phyloP scores from a whole-genome alignment of 2,797 vertebrate species.

The Peromyscus melanophrys region DNA sequence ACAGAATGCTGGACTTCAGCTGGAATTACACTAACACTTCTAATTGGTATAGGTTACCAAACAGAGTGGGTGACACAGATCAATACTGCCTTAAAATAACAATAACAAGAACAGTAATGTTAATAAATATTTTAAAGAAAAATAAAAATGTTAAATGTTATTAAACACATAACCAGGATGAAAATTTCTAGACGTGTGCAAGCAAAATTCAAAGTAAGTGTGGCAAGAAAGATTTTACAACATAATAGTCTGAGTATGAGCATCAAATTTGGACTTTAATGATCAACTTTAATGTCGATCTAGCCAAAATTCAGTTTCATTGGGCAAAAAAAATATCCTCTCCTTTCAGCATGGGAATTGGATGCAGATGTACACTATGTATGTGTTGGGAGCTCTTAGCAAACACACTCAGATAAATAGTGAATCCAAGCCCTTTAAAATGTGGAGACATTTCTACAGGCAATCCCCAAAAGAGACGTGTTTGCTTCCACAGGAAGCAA shows the following conservation, averaged over 20 bases:
- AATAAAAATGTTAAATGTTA: background rate
- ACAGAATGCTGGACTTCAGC: background rate
- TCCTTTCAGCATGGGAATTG: background rate
- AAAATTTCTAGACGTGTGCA: background rate
- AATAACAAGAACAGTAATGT: background rate
- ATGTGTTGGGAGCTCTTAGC: background rate
- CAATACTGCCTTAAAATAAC: background rate
- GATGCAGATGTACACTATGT: background rate
- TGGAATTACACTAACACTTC: background rate
- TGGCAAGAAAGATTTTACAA: background rate
- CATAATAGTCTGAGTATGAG: background rate
- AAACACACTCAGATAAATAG: background rate
- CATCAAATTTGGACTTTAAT: background rate
- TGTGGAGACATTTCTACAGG: background rate
- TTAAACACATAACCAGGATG: background rate
- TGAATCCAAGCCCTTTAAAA: background rate
- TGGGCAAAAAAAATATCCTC: background rate
- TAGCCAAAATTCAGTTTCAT: background rate
- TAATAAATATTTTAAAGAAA: background rate
- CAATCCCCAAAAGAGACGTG: background rate
- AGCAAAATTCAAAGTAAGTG: background rate
- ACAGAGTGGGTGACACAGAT: background rate
- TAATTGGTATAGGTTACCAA: background rate
- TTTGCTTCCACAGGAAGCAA: constrained; percentile 16
- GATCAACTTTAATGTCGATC: background rate